phyloP scores from a whole-genome alignment of 2,797 vertebrate species.

The Hyperoplus immaculatus region DNA sequence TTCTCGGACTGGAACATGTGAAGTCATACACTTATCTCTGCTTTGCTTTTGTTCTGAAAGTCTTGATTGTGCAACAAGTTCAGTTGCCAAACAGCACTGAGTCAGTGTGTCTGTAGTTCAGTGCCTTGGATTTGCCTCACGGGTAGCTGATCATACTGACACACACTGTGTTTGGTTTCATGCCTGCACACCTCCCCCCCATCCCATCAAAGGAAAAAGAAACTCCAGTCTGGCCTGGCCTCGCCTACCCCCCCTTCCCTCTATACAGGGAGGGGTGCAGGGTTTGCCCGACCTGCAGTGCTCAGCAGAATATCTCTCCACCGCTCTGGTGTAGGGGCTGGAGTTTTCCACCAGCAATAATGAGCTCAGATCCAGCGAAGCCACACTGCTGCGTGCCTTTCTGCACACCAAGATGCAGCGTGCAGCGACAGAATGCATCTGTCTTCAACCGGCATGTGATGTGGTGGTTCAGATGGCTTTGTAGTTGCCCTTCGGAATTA shows the following conservation, averaged over 20 bases:
- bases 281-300: slow-evolving; percentile 68
- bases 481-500: slow-evolving; percentile 16
- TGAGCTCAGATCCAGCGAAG: slow-evolving; percentile 37
- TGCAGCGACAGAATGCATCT: slow-evolving; percentile 28
- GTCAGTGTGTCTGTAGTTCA: slow-evolving; percentile 63
- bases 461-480: slow-evolving; percentile 43
- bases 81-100: slow-evolving; percentile 65
- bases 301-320: slow-evolving; percentile 80
- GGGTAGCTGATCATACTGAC: slow-evolving; percentile 58
- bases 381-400: slow-evolving; percentile 40
- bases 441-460: slow-evolving; percentile 40
- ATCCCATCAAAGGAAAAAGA: slow-evolving; percentile 68
- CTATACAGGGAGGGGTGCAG: slow-evolving; percentile 50
- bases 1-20: background rate
- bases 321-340: slow-evolving; percentile 63
- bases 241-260: slow-evolving; percentile 40
- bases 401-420: slow-evolving; percentile 31
- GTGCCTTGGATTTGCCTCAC: slow-evolving; percentile 66
- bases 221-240: slow-evolving; percentile 65
- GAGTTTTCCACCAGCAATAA: slow-evolving; percentile 78
- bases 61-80: slow-evolving; percentile 67
- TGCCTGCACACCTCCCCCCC: slow-evolving; percentile 69
- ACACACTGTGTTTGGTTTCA: slow-evolving; percentile 71
- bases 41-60: slow-evolving; percentile 55
- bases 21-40: slow-evolving; percentile 50